Percentiles rank a stretch among this genome's conserved stretches.
These are phyloP conservation scores for Dinomys branickii DNA, from an alignment of 2,113 vertebrate genomes.

Conservation along the genomic window DNA sequence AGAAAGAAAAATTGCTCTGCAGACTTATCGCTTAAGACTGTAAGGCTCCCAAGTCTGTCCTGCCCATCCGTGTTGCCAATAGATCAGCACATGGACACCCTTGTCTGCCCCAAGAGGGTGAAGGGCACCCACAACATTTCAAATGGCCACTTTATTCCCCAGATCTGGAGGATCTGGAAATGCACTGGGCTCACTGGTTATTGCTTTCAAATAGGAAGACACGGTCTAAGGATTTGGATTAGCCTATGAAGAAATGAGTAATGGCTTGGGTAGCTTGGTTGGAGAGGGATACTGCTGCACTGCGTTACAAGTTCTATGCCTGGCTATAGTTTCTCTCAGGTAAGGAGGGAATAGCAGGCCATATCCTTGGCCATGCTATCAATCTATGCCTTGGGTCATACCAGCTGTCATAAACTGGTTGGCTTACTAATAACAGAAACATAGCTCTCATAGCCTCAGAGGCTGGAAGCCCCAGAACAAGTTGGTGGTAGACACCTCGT, in stretches of 20 bases:
- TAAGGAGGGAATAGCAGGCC: background rate
- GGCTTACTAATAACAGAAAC: background rate
- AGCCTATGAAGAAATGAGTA: background rate
- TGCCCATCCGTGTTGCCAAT: background rate
- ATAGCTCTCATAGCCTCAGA: background rate
- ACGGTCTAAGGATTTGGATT: background rate
- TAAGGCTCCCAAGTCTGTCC: constrained; percentile 36
- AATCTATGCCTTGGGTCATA: background rate
- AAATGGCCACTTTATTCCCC: background rate
- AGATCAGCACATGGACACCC: constrained; percentile 54
- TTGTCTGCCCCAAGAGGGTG: background rate
- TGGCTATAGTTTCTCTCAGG: background rate
- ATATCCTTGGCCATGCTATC: rapidly evolving
- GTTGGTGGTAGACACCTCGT: too few relatives aligned
- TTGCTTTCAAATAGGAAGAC: background rate
- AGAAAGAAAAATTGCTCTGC: constrained; percentile 56
- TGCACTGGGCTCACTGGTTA: background rate
- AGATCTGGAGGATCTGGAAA: background rate
- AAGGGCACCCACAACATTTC: background rate
- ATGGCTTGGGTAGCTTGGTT: background rate
- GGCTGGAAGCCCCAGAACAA: background rate
- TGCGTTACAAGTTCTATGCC: background rate
- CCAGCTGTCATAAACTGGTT: rapidly evolving
- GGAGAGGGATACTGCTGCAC: too few relatives aligned
- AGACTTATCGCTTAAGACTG: constrained; percentile 57